Evolutionary conservation across 2,113 vertebrate species (phyloP).

Genomic region (Myrmecobius fasciatus): DNA sequence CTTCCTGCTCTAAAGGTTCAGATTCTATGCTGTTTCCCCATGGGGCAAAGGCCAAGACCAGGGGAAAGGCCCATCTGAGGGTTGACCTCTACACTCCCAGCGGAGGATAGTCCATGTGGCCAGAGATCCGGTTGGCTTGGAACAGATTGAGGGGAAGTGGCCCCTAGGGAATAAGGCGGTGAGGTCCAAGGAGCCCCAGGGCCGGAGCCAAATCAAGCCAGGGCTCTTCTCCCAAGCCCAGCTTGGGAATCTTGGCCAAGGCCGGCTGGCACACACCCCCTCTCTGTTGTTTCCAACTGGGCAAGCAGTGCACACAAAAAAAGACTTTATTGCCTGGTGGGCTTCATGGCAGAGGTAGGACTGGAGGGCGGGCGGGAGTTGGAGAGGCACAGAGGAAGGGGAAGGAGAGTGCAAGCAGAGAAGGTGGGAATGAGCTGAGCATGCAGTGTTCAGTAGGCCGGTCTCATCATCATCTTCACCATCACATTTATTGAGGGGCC

Average conservation of each 20-base stretch:
- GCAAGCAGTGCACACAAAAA: not conserved
- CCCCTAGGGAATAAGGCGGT: not conserved
- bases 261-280: not conserved
- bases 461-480: conserved; percentile 60
- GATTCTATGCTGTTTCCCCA: not conserved
- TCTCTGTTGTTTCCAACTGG: not conserved
- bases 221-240: not conserved
- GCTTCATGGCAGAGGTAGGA: conserved; percentile 39
- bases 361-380: not conserved
- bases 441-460: conserved; percentile 63
- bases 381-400: conserved; percentile 20
- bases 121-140: not conserved
- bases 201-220: not conserved
- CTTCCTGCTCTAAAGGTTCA: not conserved
- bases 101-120: not conserved
- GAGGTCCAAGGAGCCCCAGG: not conserved
- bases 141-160: not conserved
- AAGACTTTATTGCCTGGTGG: conserved; percentile 4
- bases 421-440: not conserved
- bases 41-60: not conserved
- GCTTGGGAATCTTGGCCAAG: not conserved
- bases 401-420: conserved; percentile 4
- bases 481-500: conserved; percentile 81
- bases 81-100: not conserved
- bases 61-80: not conserved